phyloP scores from a whole-genome alignment of 1,140 invertebrate genomes.

The Zaprionus ghesquierei region DNA sequence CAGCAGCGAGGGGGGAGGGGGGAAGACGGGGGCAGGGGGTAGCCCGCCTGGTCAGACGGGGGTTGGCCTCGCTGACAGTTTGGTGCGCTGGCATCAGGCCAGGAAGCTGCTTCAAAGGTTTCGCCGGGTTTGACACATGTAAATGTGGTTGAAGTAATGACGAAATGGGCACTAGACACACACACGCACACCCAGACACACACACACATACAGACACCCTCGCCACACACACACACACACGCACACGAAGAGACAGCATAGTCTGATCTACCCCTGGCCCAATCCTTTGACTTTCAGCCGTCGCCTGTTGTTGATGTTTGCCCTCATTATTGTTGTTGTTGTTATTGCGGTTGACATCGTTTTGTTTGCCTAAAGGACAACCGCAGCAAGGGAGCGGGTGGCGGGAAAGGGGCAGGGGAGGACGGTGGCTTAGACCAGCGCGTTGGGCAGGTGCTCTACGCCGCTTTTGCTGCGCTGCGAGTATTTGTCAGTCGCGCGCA shows the following conservation, averaged over 20 bases:
- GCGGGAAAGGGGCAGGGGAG: not conserved
- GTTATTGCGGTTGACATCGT: slow-evolving; percentile 78
- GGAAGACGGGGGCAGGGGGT: not conserved
- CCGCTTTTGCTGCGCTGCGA: slow-evolving; percentile 5
- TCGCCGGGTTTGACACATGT: slow-evolving; percentile 73
- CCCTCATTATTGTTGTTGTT: slow-evolving; percentile 79
- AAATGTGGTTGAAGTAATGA: slow-evolving; percentile 82
- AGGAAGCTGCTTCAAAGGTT: slow-evolving; percentile 69
- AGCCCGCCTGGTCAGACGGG: slow-evolving; percentile 60
- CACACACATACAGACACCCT: not conserved
- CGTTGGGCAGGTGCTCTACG: slow-evolving; percentile 54
- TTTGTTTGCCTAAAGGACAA: slow-evolving; percentile 71
- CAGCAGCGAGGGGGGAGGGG: not conserved
- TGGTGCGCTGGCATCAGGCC: slow-evolving; percentile 38
- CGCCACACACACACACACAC: slow-evolving; percentile 20
- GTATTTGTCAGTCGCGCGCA: slow-evolving; percentile 65
- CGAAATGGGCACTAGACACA: slow-evolving; percentile 77
- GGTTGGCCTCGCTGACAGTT: slow-evolving; percentile 63
- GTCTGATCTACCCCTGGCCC: slow-evolving; percentile 25
- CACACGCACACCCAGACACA: slow-evolving; percentile 14
- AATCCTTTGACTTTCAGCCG: slow-evolving; percentile 71
- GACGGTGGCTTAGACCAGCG: not conserved
- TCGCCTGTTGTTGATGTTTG: slow-evolving; percentile 77
- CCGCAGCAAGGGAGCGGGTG: slow-evolving; percentile 18
- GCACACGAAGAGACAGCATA: not conserved